Evolutionary conservation across 2,113 vertebrate genomes (phyloP).

Genomic region (Platichthys stellatus): DNA sequence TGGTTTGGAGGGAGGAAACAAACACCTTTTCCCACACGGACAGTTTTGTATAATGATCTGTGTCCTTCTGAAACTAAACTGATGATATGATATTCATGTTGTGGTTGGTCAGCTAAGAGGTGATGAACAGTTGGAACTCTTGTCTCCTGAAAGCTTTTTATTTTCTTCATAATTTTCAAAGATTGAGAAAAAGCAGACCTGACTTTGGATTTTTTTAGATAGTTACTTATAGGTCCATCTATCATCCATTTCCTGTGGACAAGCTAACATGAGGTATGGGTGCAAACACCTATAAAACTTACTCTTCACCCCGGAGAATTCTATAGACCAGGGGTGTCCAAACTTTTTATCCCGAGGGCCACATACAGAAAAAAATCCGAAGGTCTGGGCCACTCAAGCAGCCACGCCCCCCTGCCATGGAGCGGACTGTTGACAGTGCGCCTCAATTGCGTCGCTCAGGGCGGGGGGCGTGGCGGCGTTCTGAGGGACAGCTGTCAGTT

Average conservation of each 20-base stretch:
- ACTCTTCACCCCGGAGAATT: too few species aligned
- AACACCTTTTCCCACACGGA: not conserved
- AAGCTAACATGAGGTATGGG: not conserved
- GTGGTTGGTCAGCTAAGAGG: not conserved
- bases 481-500: too few species aligned
- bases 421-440: too few species aligned
- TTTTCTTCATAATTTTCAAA: too few species aligned
- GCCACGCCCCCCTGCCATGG: too few species aligned
- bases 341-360: too few species aligned
- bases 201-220: not conserved
- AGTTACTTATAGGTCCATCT: not conserved
- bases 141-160: not conserved
- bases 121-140: not conserved
- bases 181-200: not conserved
- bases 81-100: not conserved
- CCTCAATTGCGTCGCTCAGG: too few species aligned
- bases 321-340: too few species aligned
- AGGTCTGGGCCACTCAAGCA: too few species aligned
- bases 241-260: not conserved
- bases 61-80: too few species aligned
- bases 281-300: not conserved
- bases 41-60: not conserved
- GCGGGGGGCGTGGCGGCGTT: too few species aligned
- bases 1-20: not conserved
- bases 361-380: too few species aligned